Evolutionary conservation across 2,888 invertebrate genomes (phyloP), one percentile per base, ranked within the genome.

Genomic region (Alsophila aescularia): DNA sequence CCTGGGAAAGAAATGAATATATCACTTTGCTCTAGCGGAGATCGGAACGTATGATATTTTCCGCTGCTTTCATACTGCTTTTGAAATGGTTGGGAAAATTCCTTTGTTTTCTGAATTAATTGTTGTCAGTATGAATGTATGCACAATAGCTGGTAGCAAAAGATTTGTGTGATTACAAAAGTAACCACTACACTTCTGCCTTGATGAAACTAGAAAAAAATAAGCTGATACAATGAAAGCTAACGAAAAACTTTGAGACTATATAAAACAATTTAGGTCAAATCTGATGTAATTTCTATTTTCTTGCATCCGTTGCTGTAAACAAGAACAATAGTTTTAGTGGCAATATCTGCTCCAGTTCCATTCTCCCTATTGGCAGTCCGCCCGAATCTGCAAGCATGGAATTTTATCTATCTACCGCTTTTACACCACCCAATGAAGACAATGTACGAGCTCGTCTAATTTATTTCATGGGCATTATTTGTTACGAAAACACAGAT

Each of bases 351-450:
- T 72, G 75, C 73, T 77, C 72, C 66, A 76, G 70, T 79, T 80
- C 75, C 79, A 82, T 83, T 81, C 79, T 69, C 73, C 73, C 82
- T 85, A 86, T 86, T 88, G 85, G 80, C 85, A 86, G 82, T 76
- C 73, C 69, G 73, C 78, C 67, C 53, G 24, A 29, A 54, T 44
- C 43, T 77, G 77, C 65, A 77, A 74, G 73, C 74, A 70, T 65
- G 73, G 78, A 81, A 82, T 80, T 78, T 81, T 75, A 76, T 78
- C 73, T 67, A 65, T 70, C 72, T 68, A 71, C 66, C 69, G 66
- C 67, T 64, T 66, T 74, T 69, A 73, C 68, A 72, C 66, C 60
- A 72, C 71, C 69, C 83, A 72, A 83, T 81, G 81, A 81, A 86
- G 83, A 85, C 83, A 81, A 86, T 85, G 77, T 85, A 83, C 79